Evolutionary conservation across 2,113 vertebrate genomes (phyloP).

Genomic region (Leptobrachium ailaonicum): DNA sequence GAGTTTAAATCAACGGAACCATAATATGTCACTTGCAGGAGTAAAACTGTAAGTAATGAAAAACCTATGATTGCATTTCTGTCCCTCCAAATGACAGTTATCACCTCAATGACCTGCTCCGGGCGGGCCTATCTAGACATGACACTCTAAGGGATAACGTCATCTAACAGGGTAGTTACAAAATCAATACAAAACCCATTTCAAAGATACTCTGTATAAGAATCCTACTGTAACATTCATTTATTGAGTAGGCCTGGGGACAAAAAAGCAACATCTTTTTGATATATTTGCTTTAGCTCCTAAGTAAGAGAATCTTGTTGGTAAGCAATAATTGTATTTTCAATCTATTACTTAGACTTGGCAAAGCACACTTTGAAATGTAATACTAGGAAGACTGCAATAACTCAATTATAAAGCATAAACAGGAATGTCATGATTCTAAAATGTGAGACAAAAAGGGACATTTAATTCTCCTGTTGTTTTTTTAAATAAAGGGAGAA

Average conservation of each 20-base stretch:
- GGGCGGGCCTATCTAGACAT: constrained; percentile 92
- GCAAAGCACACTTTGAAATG: constrained; percentile 73
- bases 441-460: constrained; percentile 54
- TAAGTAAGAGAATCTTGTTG: constrained; percentile 86
- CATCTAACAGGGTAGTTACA: constrained; percentile 99
- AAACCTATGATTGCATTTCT: constrained; percentile 99
- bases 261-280: constrained; percentile 87
- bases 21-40: constrained; percentile 95
- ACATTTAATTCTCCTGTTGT: background rate
- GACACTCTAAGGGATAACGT: constrained; percentile 99
- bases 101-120: constrained; percentile 99
- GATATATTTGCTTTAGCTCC: constrained; percentile 88
- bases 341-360: constrained; percentile 88
- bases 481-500: too few relatives aligned
- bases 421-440: constrained; percentile 54
- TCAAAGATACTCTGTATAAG: constrained; percentile 93
- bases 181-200: constrained; percentile 99
- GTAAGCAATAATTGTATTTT: constrained; percentile 91
- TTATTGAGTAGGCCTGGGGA: constrained; percentile 98
- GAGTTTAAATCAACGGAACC: constrained; percentile 97
- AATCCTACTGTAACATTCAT: constrained; percentile 92
- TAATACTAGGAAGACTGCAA: constrained; percentile 78
- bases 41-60: constrained; percentile 99
- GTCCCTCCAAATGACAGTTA: constrained; percentile 99
- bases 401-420: constrained; percentile 76